Evolutionary conservation across 2,888 invertebrate species (phyloP).

Genomic region (Synergus umbraculus): DNA sequence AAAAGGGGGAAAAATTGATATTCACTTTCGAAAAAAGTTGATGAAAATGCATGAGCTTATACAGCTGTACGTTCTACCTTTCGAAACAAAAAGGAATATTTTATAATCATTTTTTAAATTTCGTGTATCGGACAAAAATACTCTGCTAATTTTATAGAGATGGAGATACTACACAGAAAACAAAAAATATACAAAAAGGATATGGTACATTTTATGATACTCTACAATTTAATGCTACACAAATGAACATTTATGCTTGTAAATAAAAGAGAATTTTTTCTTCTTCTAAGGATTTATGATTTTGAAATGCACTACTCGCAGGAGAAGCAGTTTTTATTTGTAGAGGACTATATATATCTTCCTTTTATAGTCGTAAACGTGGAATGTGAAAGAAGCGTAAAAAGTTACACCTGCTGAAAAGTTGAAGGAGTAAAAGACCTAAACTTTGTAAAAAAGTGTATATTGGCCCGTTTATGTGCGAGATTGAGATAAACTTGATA

Average conservation of each 20-base stretch:
- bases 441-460: slow-evolving; percentile 1
- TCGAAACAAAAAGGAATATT: neutral
- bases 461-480: neutral
- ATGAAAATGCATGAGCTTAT: slow-evolving; percentile 14
- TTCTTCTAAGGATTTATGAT: neutral
- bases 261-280: neutral
- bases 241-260: neutral
- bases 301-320: neutral
- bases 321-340: neutral
- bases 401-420: slow-evolving; percentile 14
- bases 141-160: too few species aligned
- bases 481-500: slow-evolving; percentile 17
- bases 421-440: neutral
- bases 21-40: slow-evolving; percentile 5
- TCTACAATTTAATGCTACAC: neutral
- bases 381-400: neutral
- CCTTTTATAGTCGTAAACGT: neutral
- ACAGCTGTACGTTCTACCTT: neutral
- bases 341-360: neutral
- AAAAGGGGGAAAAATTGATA: slow-evolving; percentile 15
- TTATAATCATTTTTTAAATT: neutral
- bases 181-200: too few species aligned
- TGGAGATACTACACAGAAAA: too few species aligned
- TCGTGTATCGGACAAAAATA: too few species aligned
- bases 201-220: too few species aligned